Conservation (phyloP, 2,797 vertebrate species). For the Peromyscus melanophrys region DNA sequence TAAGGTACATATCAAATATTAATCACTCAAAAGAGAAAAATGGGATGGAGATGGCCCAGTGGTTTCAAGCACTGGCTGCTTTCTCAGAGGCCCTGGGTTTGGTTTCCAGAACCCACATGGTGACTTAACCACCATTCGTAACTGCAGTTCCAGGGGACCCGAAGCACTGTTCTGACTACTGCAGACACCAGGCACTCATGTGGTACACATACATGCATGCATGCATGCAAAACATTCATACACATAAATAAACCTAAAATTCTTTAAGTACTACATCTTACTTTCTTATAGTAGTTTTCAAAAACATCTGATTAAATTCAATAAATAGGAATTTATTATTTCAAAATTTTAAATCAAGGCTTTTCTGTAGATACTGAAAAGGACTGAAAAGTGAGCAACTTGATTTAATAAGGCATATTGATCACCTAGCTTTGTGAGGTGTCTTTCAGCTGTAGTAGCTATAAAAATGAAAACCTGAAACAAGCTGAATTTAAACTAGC, state of each 20-base stretch:
- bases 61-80: background rate
- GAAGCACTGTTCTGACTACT: background rate
- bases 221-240: background rate
- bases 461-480: conserved; percentile 29
- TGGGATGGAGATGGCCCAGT: background rate
- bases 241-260: background rate
- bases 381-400: conserved; percentile 49
- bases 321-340: conserved; percentile 24
- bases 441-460: conserved; percentile 20
- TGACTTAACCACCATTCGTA: background rate
- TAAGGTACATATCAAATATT: conserved; percentile 57
- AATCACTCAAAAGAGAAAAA: conserved; percentile 62
- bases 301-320: conserved; percentile 58
- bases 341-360: conserved; percentile 35
- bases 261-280: background rate
- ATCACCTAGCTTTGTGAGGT: conserved; percentile 27
- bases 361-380: conserved; percentile 24
- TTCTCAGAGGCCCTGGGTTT: background rate
- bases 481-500: conserved; percentile 42
- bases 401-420: conserved; percentile 16
- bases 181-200: background rate
- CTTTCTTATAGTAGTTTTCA: background rate
- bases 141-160: background rate
- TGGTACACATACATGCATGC: background rate
- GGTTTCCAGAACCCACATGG: background rate